Conservation (phyloP, 2,888 invertebrate species). For the Sicus ferrugineus region DNA sequence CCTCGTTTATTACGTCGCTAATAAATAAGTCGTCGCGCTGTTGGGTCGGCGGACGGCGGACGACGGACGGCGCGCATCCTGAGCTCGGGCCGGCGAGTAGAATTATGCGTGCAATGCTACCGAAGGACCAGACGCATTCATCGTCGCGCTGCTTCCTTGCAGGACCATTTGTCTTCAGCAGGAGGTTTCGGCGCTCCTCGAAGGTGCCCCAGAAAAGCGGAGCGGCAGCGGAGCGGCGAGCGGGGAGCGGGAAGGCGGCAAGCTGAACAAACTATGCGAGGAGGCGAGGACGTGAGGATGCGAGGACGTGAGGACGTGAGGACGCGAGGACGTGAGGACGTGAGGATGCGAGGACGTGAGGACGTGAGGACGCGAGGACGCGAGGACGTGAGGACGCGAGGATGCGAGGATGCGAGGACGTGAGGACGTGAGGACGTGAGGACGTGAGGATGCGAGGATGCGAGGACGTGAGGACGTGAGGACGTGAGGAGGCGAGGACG, state of each 20-base stretch:
- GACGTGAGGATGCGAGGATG: too few species aligned
- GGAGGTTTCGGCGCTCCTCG: conserved; percentile 38
- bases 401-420: too few species aligned
- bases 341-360: too few species aligned
- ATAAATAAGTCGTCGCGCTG: conserved; percentile 34
- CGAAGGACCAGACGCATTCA: conserved; percentile 42
- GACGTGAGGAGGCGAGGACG: too few species aligned
- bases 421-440: too few species aligned
- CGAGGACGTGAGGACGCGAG: too few species aligned
- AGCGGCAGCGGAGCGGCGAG: conserved; percentile 25
- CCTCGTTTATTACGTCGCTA: conserved; percentile 32
- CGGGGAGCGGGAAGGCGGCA: not conserved
- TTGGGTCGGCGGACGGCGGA: not conserved
- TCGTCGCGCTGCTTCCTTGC: conserved; percentile 30
- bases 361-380: too few species aligned
- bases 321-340: too few species aligned
- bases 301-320: too few species aligned
- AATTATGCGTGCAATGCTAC: conserved; percentile 45
- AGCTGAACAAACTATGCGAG: conserved; percentile 8
- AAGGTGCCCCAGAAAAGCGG: conserved; percentile 38
- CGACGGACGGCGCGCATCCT: conserved; percentile 12
- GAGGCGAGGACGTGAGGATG: too few species aligned
- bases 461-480: too few species aligned
- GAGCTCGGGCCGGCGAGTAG: conserved; percentile 39
- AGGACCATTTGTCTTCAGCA: conserved; percentile 42